Percentiles rank a stretch among this genome's conserved stretches.
Conservation (phyloP, 2,888 invertebrate species). For the Watsonalla cultraria region DNA sequence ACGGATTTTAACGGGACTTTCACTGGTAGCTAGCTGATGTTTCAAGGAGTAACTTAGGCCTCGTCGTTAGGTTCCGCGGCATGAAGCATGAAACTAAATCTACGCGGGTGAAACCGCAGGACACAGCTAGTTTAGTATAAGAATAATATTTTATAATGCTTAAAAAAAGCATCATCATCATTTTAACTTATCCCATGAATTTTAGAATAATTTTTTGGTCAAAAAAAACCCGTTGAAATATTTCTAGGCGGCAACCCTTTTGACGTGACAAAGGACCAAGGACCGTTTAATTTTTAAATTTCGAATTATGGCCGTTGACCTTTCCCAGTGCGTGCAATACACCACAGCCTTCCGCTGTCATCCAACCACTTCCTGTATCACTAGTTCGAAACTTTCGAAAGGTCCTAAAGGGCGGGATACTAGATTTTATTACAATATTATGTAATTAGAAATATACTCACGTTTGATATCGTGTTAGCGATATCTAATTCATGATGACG, state of each 20-base stretch:
- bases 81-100: too few relatives aligned
- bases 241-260: not conserved
- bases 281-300: not conserved
- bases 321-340: not conserved
- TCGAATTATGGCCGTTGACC: not conserved
- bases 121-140: not conserved
- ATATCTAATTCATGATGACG: slow-evolving; percentile 73
- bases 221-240: not conserved
- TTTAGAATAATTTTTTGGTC: too few relatives aligned
- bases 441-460: slow-evolving; percentile 35
- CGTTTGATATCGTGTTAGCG: slow-evolving; percentile 76
- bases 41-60: too few relatives aligned
- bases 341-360: not conserved
- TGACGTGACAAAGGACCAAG: not conserved
- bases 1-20: too few relatives aligned
- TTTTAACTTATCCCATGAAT: too few relatives aligned
- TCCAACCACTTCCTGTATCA: not conserved
- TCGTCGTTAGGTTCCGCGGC: too few relatives aligned
- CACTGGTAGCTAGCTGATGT: too few relatives aligned
- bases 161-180: too few relatives aligned
- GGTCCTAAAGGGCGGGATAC: not conserved
- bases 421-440: not conserved
- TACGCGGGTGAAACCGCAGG: too few relatives aligned
- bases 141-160: too few relatives aligned
- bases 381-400: not conserved